A percentile compares a stretch with the other conserved stretches of the same genome.
Conservation (phyloP, 2,888 invertebrate genomes). For the Caenorhabditis macrosperma region DNA sequence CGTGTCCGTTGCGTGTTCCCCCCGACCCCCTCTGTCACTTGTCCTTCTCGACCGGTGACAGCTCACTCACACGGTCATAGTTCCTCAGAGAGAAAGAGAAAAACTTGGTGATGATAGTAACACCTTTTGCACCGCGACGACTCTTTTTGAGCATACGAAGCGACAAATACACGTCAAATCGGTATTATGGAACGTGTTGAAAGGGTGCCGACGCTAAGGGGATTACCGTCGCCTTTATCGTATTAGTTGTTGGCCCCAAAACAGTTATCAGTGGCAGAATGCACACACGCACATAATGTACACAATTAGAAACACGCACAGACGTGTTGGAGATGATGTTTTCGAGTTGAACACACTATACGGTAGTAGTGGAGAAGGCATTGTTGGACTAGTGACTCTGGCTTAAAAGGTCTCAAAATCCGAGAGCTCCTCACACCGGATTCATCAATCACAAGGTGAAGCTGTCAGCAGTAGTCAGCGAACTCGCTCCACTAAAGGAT, state of each 20-base stretch:
- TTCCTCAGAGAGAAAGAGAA: no score
- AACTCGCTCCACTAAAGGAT: no score
- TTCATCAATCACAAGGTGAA: no score
- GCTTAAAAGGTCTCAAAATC: no score
- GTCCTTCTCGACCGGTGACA: neutral
- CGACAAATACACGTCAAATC: neutral
- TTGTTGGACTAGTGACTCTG: no score
- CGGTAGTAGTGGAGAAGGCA: neutral
- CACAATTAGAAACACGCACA: neutral
- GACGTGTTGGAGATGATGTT: neutral
- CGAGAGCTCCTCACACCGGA: no score
- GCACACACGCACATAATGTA: neutral
- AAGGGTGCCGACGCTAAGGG: constrained; percentile 39
- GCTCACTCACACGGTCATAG: constrained; percentile 3
- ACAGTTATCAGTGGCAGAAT: constrained; percentile 10
- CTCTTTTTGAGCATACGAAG: constrained; percentile 3
- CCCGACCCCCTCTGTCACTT: constrained; percentile 5
- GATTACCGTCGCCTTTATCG: constrained; percentile 48
- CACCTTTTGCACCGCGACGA: constrained; percentile 11
- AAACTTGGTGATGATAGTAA: constrained; percentile 11
- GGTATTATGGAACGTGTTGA: constrained; percentile 17
- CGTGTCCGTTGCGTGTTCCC: no score
- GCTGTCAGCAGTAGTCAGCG: no score
- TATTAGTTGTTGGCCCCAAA: constrained; percentile 16
- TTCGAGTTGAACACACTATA: neutral